These are phyloP conservation scores for Marmota flaviventris DNA, from an alignment of 2,113 vertebrate genomes.

Conservation along the genomic window DNA sequence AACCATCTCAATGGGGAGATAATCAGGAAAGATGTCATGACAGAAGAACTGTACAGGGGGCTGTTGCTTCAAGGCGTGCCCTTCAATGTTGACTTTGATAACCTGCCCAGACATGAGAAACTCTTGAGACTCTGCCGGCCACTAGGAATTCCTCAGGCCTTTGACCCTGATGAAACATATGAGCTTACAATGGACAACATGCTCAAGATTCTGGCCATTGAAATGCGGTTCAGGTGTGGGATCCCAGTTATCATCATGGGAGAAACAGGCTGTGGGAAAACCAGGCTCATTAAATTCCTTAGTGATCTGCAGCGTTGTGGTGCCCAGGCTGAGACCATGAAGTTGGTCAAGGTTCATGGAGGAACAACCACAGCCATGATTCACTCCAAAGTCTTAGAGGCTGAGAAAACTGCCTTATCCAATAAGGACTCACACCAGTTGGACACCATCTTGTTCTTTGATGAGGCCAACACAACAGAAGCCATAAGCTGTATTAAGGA, in stretches of 20 bases:
- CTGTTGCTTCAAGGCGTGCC: slow-evolving; percentile 92
- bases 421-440: slow-evolving; percentile 89
- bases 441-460: slow-evolving; percentile 96
- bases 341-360: slow-evolving; percentile 96
- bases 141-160: slow-evolving; percentile 91
- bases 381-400: slow-evolving; percentile 91
- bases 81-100: slow-evolving; percentile 94
- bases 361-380: slow-evolving; percentile 94
- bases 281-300: no score
- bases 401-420: slow-evolving; percentile 87
- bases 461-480: slow-evolving; percentile 98
- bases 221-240: slow-evolving; percentile 97
- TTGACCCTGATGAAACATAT: slow-evolving; percentile 95
- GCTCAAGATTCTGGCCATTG: slow-evolving; percentile 96
- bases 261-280: slow-evolving; percentile 98
- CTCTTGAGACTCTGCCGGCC: slow-evolving; percentile 92
- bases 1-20: slow-evolving; percentile 86
- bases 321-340: slow-evolving; percentile 91
- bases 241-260: slow-evolving; percentile 99
- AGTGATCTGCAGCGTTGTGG: no score
- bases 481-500: slow-evolving; percentile 97
- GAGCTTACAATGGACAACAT: slow-evolving; percentile 97
- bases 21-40: slow-evolving; percentile 93
- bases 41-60: slow-evolving; percentile 86
- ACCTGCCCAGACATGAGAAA: slow-evolving; percentile 91